Evolutionary conservation across 1,140 invertebrate genomes (phyloP), one percentile per base, ranked within the genome.

Genomic region (Pseudomyrmex pallidus): DNA sequence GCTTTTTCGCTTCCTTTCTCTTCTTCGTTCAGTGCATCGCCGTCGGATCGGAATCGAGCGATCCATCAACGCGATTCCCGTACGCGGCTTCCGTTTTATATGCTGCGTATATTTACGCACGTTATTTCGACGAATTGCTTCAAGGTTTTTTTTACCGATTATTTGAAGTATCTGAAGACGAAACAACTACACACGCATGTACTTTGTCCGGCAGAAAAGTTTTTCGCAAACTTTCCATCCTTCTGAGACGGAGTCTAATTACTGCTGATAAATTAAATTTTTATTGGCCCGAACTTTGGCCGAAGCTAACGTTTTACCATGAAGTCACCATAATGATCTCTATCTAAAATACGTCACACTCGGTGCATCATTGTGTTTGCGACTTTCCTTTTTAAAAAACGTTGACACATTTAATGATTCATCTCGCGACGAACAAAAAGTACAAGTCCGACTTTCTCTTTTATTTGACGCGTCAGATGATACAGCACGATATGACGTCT

Each of bases 371-470:
- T 35, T 35, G n/a, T 35, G 35, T 35, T 35, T 35, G 35, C 35
- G 3, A 4, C 35, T 35, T 35, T 35, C 5, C 35, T 35, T 35
- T 35, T 7, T 7, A 5, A 35, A 35, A 35, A 35, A 35, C 35
- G 5, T 7, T 35, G 35, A 35, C 35, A 35, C 5, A 35, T 35
- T 35, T 35, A 35, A 35, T 7, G 35, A 35, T 35, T 35, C 5
- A 35, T 35, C 35, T 35, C 5, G 35, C 35, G 35, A 35, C 35
- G 5, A 35, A 35, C 35, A 35, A 66, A 70, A 70, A 59, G 66
- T 22, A 59, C 70, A 54, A 86, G 84, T 87, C 86, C 83, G 74
- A 82, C 83, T 78, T 59, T 54, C 70, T 50, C 86, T 87, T 87
- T 87, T 74, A 82, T 85, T 74, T 62, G 86, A 80, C 35, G 22